These are phyloP conservation scores for Acholoe squamosa DNA, from an alignment of 2,888 invertebrate species.

Conservation along the genomic window DNA sequence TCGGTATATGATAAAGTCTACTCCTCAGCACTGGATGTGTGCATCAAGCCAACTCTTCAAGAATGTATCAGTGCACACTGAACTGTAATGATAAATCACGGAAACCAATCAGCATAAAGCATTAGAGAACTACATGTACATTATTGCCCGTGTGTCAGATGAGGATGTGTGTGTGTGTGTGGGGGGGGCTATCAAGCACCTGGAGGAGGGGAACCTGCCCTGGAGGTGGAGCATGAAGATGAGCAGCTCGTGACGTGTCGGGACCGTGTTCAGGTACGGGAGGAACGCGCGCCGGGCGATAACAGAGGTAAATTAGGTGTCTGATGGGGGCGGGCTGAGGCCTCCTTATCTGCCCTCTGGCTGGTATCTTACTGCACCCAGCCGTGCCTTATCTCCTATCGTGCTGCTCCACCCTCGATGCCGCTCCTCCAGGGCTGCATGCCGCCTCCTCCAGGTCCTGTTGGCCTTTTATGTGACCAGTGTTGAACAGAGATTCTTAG, in stretches of 20 bases:
- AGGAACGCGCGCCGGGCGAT: constrained; percentile 51
- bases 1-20: too few species aligned
- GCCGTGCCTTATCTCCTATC: constrained; percentile 15
- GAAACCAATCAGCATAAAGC: too few species aligned
- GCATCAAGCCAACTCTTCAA: too few species aligned
- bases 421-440: neutral
- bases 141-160: too few species aligned
- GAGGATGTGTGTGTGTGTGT: too few species aligned
- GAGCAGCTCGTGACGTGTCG: neutral
- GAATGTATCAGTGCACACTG: too few species aligned
- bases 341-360: neutral
- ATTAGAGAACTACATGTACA: too few species aligned
- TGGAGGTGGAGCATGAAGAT: constrained; percentile 22
- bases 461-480: too few species aligned
- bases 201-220: neutral
- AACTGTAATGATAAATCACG: too few species aligned
- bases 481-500: too few species aligned
- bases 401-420: neutral
- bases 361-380: neutral
- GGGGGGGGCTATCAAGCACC: neutral
- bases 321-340: constrained; percentile 11
- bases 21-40: too few species aligned
- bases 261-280: neutral
- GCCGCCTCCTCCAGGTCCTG: neutral
- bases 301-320: constrained; percentile 54